phyloP scores from a whole-genome alignment of 1,140 invertebrate genomes.

The Notospermus geniculatus region DNA sequence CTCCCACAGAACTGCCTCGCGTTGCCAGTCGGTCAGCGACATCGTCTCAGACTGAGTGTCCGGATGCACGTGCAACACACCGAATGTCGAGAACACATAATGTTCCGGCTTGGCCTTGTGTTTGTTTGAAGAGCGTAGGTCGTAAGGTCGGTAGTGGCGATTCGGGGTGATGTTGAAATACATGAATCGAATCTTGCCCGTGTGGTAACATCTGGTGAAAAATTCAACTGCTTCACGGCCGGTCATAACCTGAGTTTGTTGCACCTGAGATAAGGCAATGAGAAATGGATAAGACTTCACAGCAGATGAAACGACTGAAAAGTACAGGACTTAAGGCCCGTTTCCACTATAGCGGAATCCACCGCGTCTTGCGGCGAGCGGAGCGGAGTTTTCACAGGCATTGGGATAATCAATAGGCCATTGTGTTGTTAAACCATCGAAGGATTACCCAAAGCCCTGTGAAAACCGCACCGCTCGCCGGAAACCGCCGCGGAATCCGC shows the following conservation, averaged over 20 bases:
- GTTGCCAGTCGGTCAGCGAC: conserved; percentile 50
- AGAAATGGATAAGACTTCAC: too few relatives aligned
- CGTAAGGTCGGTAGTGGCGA: conserved; percentile 47
- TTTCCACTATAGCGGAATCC: too few relatives aligned
- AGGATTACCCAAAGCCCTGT: too few relatives aligned
- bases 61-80: conserved; percentile 47
- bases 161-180: conserved; percentile 49
- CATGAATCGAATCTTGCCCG: conserved; percentile 47
- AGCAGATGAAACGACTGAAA: too few relatives aligned
- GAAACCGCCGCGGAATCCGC: too few relatives aligned
- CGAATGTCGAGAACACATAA: conserved; percentile 55
- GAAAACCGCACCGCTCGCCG: too few relatives aligned
- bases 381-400: too few relatives aligned
- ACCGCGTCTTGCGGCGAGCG: too few relatives aligned
- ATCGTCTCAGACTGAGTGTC: conserved; percentile 43
- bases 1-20: conserved; percentile 49
- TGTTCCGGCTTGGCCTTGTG: conserved; percentile 46
- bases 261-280: too few relatives aligned
- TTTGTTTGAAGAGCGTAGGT: conserved; percentile 46
- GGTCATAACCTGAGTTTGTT: conserved; percentile 32
- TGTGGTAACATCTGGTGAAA: conserved; percentile 47
- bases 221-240: conserved; percentile 52
- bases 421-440: too few relatives aligned
- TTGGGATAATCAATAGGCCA: too few relatives aligned
- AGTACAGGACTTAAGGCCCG: too few relatives aligned